Evolutionary conservation across 1,140 invertebrate species (phyloP).

Genomic region (Fopius arisanus): DNA sequence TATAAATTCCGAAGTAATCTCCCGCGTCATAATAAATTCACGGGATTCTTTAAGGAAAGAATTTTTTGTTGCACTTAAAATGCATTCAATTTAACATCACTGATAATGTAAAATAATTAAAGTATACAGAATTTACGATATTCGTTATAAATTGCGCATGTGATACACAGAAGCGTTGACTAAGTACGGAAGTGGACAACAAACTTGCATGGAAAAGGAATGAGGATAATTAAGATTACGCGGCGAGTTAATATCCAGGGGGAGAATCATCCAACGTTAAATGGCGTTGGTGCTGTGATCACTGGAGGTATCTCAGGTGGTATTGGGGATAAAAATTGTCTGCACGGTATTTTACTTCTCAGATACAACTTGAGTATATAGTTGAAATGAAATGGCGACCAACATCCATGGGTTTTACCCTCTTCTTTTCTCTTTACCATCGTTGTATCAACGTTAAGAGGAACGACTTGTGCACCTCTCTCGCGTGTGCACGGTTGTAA

Average conservation of each 20-base stretch:
- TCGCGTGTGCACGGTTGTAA: constrained; percentile 25
- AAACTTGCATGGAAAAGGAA: constrained; percentile 5
- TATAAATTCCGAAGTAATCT: neutral
- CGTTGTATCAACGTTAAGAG: neutral
- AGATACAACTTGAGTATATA: neutral
- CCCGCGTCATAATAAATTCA: neutral
- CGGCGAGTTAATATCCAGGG: constrained; percentile 7
- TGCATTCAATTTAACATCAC: neutral
- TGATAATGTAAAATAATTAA: constrained; percentile 4
- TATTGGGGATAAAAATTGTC: neutral
- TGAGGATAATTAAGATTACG: constrained; percentile 28
- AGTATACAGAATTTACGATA: constrained; percentile 1
- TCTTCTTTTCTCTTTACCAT: too few relatives aligned
- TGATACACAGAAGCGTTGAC: constrained; percentile 2
- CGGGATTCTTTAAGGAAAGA: neutral
- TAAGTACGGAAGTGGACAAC: neutral
- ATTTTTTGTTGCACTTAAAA: neutral
- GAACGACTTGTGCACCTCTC: neutral
- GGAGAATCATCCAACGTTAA: constrained; percentile 22
- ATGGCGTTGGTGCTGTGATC: neutral
- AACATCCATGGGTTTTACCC: neutral
- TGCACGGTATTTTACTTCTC: neutral
- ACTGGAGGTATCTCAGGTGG: neutral
- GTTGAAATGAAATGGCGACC: neutral
- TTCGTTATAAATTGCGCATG: neutral